These are phyloP conservation scores for Drymodes brunneopygia DNA, from an alignment of 2,113 vertebrate species.

Conservation along the genomic window DNA sequence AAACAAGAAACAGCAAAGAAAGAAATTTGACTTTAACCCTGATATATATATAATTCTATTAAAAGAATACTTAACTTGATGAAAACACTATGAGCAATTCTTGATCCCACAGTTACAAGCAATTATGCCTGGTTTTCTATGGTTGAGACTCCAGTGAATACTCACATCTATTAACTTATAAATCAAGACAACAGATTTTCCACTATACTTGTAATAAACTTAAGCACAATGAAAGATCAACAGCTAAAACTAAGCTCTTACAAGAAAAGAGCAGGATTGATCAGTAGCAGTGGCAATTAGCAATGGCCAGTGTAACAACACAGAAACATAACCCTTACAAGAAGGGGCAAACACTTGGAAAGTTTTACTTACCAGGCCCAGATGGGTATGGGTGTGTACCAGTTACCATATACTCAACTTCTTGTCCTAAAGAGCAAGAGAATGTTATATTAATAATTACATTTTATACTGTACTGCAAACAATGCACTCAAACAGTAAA, in stretches of 20 bases:
- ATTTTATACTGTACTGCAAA: not conserved
- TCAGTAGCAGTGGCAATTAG: not conserved
- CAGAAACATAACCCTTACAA: not conserved
- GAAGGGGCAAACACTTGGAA: not conserved
- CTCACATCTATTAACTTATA: not conserved
- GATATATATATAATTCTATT: not conserved
- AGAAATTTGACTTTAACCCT: not conserved
- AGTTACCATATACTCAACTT: slow-evolving; percentile 91
- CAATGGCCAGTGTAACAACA: not conserved
- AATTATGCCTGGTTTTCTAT: not conserved
- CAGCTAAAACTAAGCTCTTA: not conserved
- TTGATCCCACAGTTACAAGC: not conserved
- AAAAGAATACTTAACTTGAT: not conserved
- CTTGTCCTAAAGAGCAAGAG: slow-evolving; percentile 71
- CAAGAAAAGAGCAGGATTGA: not conserved
- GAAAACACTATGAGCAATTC: not conserved
- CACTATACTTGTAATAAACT: not conserved
- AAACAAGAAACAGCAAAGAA: not conserved
- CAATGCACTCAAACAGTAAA: not conserved
- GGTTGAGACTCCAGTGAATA: not conserved
- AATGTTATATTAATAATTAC: not conserved
- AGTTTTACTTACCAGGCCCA: slow-evolving; percentile 83
- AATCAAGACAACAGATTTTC: not conserved
- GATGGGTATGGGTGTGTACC: slow-evolving; percentile 96
- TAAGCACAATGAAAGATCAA: not conserved